Conservation (phyloP, 2,888 invertebrate genomes). For the Andrena flavipes region DNA sequence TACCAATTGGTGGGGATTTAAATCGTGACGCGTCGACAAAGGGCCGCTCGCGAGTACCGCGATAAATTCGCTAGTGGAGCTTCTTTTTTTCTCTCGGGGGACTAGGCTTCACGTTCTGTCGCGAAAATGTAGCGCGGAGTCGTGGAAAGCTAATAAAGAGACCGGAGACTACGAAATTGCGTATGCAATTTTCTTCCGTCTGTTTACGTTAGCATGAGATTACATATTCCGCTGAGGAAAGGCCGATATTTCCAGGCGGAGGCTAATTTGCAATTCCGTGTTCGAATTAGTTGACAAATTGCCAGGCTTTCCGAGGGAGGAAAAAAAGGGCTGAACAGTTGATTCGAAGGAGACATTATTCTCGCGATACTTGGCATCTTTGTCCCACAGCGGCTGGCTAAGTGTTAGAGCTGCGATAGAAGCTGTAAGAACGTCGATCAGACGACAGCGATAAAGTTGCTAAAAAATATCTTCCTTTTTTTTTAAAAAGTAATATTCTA, state of each 20-base stretch:
- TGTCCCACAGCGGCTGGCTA: too few relatives aligned
- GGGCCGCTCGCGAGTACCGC: not conserved
- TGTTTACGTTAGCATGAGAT: slow-evolving; percentile 45
- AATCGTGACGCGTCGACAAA: not conserved
- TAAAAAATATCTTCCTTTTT: too few relatives aligned
- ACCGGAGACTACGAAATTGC: slow-evolving; percentile 1
- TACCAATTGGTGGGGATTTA: not conserved
- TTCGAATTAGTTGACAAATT: slow-evolving; percentile 55
- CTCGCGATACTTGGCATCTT: too few relatives aligned
- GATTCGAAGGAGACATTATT: too few relatives aligned
- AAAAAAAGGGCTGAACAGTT: not conserved
- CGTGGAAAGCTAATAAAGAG: slow-evolving; percentile 28
- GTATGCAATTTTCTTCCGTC: slow-evolving; percentile 45
- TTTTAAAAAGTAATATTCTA: too few relatives aligned
- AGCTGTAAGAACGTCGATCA: too few relatives aligned
- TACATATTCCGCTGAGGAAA: slow-evolving; percentile 36
- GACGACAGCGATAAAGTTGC: too few relatives aligned
- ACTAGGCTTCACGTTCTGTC: not conserved
- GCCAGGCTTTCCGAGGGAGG: slow-evolving; percentile 25
- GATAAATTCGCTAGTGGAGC: not conserved
- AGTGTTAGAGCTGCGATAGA: too few relatives aligned
- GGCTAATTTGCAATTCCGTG: slow-evolving; percentile 54
- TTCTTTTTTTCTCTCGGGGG: not conserved
- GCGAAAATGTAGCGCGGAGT: slow-evolving; percentile 12
- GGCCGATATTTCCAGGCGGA: slow-evolving; percentile 33